A percentile compares a stretch with the other conserved stretches of the same genome.
Conservation (phyloP, 1,140 invertebrate genomes). For the Diorhabda sublineata region DNA sequence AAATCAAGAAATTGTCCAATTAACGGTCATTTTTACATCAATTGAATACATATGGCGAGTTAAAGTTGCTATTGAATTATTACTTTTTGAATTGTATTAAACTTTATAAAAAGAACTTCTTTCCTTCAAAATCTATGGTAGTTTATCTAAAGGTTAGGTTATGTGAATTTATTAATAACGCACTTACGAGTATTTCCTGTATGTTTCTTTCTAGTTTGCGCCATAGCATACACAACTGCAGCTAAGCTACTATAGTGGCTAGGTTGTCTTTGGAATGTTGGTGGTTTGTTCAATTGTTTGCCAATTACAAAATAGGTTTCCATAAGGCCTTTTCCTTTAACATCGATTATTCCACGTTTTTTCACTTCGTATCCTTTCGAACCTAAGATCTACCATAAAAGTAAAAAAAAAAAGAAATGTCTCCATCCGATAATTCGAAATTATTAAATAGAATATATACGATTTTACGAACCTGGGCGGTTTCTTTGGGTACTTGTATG, state of each 20-base stretch:
- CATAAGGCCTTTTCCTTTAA: constrained; percentile 95
- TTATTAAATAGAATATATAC: background rate
- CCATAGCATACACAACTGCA: constrained; percentile 84
- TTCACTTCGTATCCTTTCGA: constrained; percentile 67
- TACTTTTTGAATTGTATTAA: too few species aligned
- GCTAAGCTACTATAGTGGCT: constrained; percentile 74
- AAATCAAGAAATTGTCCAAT: too few species aligned
- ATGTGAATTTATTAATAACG: background rate
- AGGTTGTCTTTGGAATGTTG: constrained; percentile 59
- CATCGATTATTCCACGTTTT: constrained; percentile 76
- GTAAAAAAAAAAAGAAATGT: background rate
- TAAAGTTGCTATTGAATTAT: too few species aligned
- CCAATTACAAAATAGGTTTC: constrained; percentile 86
- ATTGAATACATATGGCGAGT: too few species aligned
- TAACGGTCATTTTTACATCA: too few species aligned
- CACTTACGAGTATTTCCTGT: constrained; percentile 50
- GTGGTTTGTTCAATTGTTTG: constrained; percentile 51
- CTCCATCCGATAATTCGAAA: background rate
- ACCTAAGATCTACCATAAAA: constrained; percentile 59
- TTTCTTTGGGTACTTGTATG: constrained; percentile 83
- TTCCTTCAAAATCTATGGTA: too few species aligned
- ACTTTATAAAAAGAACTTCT: too few species aligned
- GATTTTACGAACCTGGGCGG: constrained; percentile 61
- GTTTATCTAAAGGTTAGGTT: background rate
- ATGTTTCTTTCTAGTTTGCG: constrained; percentile 61